A percentile compares a stretch with the other conserved stretches of the same genome.
Conservation (phyloP, 2,113 vertebrate genomes). For the Vanacampus margaritifer region DNA sequence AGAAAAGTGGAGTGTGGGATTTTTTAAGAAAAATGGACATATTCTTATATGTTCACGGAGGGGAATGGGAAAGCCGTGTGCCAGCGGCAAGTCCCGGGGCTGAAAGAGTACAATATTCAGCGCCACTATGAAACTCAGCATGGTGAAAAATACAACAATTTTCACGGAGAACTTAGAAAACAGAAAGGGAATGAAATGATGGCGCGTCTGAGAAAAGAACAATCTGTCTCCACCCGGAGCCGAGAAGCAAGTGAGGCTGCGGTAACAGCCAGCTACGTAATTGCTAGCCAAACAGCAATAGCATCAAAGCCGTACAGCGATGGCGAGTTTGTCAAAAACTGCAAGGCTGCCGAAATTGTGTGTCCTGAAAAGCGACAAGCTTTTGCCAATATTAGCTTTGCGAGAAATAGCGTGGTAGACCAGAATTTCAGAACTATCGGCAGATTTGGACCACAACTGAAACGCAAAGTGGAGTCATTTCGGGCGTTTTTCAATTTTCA, state of each 20-base stretch:
- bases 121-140: background rate
- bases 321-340: background rate
- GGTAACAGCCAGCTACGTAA: background rate
- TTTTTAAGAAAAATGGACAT: background rate
- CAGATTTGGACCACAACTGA: too few species aligned
- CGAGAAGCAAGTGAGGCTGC: background rate
- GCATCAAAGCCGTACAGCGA: background rate
- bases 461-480: too few species aligned
- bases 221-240: background rate
- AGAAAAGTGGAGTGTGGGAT: background rate
- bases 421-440: too few species aligned
- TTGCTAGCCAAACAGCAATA: background rate
- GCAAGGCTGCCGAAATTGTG: background rate
- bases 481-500: too few species aligned
- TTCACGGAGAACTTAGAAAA: background rate
- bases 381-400: too few species aligned
- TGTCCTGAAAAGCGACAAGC: background rate
- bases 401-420: too few species aligned
- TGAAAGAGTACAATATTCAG: background rate
- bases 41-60: background rate
- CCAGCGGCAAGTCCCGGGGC: background rate
- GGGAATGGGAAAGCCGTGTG: background rate
- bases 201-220: background rate
- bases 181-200: background rate
- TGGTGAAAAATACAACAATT: background rate